A percentile compares a stretch with the other conserved stretches of the same genome.
phyloP scores from a whole-genome alignment of 2,113 vertebrate genomes.

The Callithrix jacchus region DNA sequence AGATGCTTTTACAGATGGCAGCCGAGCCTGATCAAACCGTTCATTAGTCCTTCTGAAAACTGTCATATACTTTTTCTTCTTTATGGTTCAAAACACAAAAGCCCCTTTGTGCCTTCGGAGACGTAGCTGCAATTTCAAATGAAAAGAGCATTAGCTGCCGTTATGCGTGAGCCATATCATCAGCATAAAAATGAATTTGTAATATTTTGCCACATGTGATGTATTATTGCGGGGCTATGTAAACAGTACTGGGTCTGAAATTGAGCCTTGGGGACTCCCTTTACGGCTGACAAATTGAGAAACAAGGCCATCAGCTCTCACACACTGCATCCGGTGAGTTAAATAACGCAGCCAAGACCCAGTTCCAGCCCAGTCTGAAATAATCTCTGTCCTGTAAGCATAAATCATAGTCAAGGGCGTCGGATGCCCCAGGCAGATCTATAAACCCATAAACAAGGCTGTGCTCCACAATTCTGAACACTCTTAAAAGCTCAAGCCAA shows the following conservation, averaged over 20 bases:
- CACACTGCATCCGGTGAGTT: constrained; percentile 77
- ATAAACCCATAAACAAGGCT: constrained; percentile 14
- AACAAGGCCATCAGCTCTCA: constrained; percentile 78
- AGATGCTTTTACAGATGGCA: constrained; percentile 59
- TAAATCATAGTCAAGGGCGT: constrained; percentile 65
- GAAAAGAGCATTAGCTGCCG: constrained; percentile 74
- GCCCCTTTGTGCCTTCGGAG: constrained; percentile 67
- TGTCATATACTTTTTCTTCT: constrained; percentile 70
- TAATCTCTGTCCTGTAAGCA: constrained; percentile 67
- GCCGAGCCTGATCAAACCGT: constrained; percentile 61
- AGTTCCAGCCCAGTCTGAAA: constrained; percentile 72
- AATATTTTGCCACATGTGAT: constrained; percentile 81
- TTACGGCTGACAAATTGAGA: constrained; percentile 79
- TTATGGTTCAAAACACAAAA: constrained; percentile 65
- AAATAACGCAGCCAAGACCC: constrained; percentile 77
- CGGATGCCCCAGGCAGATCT: constrained; percentile 62
- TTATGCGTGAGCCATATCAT: constrained; percentile 77
- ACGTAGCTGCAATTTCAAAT: constrained; percentile 65
- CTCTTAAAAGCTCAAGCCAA: constrained; percentile 35
- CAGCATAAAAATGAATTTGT: constrained; percentile 82
- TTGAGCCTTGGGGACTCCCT: constrained; percentile 77
- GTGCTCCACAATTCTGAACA: neutral
- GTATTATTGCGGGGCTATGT: constrained; percentile 79
- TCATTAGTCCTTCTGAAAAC: constrained; percentile 66
- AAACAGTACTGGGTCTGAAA: constrained; percentile 80